Evolutionary conservation across 2,888 invertebrate genomes (phyloP).

Genomic region (Aphidius colemani): DNA sequence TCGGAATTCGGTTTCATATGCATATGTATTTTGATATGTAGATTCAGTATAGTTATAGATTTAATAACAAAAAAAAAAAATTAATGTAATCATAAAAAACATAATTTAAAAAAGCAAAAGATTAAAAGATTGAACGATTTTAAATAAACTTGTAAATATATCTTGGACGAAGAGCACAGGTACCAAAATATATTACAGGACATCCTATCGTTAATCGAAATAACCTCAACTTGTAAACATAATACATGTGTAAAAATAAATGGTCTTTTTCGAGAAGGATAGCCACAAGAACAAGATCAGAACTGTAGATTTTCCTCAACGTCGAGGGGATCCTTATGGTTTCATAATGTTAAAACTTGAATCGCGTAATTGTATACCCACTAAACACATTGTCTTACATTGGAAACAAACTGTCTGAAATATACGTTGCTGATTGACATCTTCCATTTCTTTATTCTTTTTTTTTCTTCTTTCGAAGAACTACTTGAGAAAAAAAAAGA

Average conservation of each 20-base stretch:
- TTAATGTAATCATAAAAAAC: neutral
- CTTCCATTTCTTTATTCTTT: conserved; percentile 15
- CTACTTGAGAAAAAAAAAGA: conserved; percentile 18
- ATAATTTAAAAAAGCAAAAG: conserved; percentile 8
- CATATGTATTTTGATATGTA: too few relatives aligned
- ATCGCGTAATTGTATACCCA: conserved; percentile 26
- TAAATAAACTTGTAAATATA: conserved; percentile 7
- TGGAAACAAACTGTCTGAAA: conserved; percentile 11
- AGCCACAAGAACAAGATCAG: conserved; percentile 29
- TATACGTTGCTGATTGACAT: conserved; percentile 25
- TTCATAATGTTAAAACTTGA: conserved; percentile 29
- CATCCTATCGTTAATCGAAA: conserved; percentile 1
- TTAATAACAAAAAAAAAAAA: neutral
- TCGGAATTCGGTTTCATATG: too few relatives aligned
- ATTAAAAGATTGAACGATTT: conserved; percentile 6
- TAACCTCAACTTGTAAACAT: neutral
- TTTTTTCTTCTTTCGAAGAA: conserved; percentile 20
- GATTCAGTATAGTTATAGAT: too few relatives aligned
- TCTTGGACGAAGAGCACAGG: conserved; percentile 5
- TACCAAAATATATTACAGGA: conserved; percentile 12
- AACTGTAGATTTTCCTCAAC: conserved; percentile 29
- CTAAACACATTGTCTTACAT: conserved; percentile 19
- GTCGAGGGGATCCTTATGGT: conserved; percentile 27
- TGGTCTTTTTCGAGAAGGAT: conserved; percentile 16
- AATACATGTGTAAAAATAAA: too few relatives aligned